Conservation (phyloP, 2,888 invertebrate species). For the Polyploca ridens region DNA sequence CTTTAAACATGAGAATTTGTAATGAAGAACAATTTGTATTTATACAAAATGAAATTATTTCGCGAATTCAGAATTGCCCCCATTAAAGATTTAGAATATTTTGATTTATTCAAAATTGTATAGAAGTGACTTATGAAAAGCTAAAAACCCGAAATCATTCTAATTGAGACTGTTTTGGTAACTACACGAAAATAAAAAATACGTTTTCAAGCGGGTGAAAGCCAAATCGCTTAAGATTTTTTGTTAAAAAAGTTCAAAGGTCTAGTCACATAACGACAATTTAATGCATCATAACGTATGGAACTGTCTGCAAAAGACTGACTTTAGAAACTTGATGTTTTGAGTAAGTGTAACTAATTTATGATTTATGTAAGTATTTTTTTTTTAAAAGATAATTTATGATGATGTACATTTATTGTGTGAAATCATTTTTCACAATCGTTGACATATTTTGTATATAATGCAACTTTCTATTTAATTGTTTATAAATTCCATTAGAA, state of each 20-base stretch:
- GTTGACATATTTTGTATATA: no score
- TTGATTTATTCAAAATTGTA: no score
- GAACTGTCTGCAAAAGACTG: not conserved
- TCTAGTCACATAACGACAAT: not conserved
- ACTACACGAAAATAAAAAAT: not conserved
- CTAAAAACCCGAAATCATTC: no score
- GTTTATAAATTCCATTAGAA: no score
- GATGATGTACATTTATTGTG: not conserved
- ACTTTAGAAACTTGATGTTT: not conserved
- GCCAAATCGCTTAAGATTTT: not conserved
- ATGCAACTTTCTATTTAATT: no score
- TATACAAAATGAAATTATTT: no score
- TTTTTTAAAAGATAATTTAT: not conserved
- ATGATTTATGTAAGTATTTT: not conserved
- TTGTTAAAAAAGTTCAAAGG: slow-evolving; percentile 2
- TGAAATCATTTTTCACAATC: not conserved
- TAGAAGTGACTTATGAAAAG: no score
- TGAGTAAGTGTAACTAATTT: not conserved
- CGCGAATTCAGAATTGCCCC: no score
- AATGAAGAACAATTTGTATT: no score
- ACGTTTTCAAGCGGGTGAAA: not conserved
- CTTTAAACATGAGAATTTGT: no score
- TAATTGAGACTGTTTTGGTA: not conserved
- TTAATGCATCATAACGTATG: not conserved
- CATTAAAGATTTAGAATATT: no score